Conservation (phyloP, 2,888 invertebrate species). For the Furcula furcula region DNA sequence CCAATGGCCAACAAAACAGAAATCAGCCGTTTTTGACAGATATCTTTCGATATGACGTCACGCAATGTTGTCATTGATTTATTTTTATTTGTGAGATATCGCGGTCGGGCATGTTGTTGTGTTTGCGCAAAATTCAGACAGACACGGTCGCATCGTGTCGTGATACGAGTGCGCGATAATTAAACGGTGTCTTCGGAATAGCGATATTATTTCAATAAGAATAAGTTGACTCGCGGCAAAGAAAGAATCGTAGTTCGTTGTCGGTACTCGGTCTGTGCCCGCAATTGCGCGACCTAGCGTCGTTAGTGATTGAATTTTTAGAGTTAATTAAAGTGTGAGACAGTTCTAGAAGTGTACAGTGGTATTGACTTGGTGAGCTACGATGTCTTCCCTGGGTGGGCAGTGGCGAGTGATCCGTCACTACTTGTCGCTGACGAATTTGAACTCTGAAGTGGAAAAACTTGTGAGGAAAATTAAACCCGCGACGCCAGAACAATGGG, state of each 20-base stretch:
- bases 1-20: too few relatives aligned
- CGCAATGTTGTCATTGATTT: constrained; percentile 52
- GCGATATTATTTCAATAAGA: not conserved
- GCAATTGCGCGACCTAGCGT: not conserved
- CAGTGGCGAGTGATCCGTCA: constrained; percentile 72
- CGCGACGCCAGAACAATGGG: constrained; percentile 64
- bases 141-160: constrained; percentile 6
- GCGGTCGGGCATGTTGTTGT: constrained; percentile 15
- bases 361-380: constrained; percentile 4
- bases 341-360: constrained; percentile 16
- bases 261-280: too few relatives aligned
- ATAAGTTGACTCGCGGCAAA: not conserved
- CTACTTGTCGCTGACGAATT: constrained; percentile 59
- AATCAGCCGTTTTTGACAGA: too few relatives aligned
- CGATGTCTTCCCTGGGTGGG: constrained; percentile 60
- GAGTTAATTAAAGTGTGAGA: constrained; percentile 5
- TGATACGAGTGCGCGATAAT: not conserved
- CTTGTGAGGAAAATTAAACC: constrained; percentile 61
- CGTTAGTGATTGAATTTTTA: not conserved
- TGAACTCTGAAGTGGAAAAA: constrained; percentile 65
- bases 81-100: constrained; percentile 50
- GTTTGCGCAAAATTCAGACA: constrained; percentile 13
- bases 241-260: too few relatives aligned
- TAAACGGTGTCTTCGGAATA: not conserved
- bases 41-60: constrained; percentile 72